Percentiles rank a stretch among this genome's conserved stretches.
Evolutionary conservation across 2,797 vertebrate genomes (phyloP).

Genomic region (Cottoperca gobio): DNA sequence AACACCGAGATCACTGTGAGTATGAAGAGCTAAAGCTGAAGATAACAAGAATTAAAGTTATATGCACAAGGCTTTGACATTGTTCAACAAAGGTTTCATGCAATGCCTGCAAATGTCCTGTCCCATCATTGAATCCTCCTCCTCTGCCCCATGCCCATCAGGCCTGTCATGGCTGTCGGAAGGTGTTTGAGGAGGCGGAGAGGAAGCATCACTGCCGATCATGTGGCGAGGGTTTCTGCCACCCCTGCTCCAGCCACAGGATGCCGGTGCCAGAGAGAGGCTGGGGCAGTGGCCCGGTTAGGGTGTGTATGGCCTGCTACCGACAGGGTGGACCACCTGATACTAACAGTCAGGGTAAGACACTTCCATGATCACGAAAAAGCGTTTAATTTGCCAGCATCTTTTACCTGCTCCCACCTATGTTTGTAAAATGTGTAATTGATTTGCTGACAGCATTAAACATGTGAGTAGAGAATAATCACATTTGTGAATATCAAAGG

Average conservation of each 20-base stretch:
- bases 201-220: slow-evolving; percentile 89
- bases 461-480: background rate
- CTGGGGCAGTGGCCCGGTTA: slow-evolving; percentile 85
- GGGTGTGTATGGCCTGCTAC: slow-evolving; percentile 85
- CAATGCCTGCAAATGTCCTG: background rate
- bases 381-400: background rate
- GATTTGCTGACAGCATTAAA: background rate
- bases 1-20: slow-evolving; percentile 87
- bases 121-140: background rate
- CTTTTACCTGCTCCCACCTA: background rate
- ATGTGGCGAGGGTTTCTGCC: slow-evolving; percentile 90
- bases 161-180: slow-evolving; percentile 84
- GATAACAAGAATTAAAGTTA: background rate
- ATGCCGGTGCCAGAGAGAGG: slow-evolving; percentile 89
- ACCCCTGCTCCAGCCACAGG: slow-evolving; percentile 85
- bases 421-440: background rate
- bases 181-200: slow-evolving; percentile 83
- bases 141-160: slow-evolving; percentile 39
- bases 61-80: background rate
- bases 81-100: background rate
- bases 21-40: background rate
- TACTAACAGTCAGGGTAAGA: slow-evolving; percentile 77
- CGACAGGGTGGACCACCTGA: slow-evolving; percentile 76
- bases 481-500: background rate
- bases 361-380: background rate